Evolutionary conservation across 2,888 invertebrate species (phyloP).

Genomic region (Oxytorus armatus): DNA sequence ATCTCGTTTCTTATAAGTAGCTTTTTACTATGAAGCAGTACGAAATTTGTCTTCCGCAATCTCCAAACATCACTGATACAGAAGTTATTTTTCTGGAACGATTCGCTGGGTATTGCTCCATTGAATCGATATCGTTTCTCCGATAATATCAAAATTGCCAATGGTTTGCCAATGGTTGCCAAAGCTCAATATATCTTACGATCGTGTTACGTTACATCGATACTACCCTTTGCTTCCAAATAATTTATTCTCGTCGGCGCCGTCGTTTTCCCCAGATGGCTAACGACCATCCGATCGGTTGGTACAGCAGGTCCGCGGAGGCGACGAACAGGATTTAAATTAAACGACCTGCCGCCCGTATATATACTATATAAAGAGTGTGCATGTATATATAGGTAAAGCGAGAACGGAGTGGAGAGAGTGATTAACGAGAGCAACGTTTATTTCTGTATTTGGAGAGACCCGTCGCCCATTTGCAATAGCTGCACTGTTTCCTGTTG

Average conservation of each 20-base stretch:
- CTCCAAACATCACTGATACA: too few relatives aligned
- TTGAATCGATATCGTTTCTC: neutral
- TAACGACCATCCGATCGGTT: slow-evolving; percentile 53
- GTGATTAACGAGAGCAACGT: slow-evolving; percentile 55
- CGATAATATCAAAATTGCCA: neutral
- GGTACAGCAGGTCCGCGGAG: slow-evolving; percentile 27
- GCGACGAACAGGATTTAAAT: slow-evolving; percentile 55
- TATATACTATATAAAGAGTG: slow-evolving; percentile 1
- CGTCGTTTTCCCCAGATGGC: slow-evolving; percentile 44
- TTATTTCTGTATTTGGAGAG: slow-evolving; percentile 59
- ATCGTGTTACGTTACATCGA: slow-evolving; percentile 21
- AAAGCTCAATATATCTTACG: slow-evolving; percentile 5
- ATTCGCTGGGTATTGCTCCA: too few relatives aligned
- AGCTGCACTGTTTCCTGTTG: slow-evolving; percentile 47
- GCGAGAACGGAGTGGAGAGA: slow-evolving; percentile 8
- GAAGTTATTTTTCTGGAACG: too few relatives aligned
- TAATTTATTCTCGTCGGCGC: slow-evolving; percentile 47
- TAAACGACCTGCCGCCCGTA: slow-evolving; percentile 29
- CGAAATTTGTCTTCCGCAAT: too few relatives aligned
- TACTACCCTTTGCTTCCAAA: slow-evolving; percentile 22
- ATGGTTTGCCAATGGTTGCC: too few relatives aligned
- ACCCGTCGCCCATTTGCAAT: slow-evolving; percentile 44
- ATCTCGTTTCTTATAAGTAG: too few relatives aligned
- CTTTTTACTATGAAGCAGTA: too few relatives aligned
- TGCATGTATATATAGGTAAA: slow-evolving; percentile 24